phyloP scores from a whole-genome alignment of 2,888 invertebrate genomes.

The Drosophila eohydei region DNA sequence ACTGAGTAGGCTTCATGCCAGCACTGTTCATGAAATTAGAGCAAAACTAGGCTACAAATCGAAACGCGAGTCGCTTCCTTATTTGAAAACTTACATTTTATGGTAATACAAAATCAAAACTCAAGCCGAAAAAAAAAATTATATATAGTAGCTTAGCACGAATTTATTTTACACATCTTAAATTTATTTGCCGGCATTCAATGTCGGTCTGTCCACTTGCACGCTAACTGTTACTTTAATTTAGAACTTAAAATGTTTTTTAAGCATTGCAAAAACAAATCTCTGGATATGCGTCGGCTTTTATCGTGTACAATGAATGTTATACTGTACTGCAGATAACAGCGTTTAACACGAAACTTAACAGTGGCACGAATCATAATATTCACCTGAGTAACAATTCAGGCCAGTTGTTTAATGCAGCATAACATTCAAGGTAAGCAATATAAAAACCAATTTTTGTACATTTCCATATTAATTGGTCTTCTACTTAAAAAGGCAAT shows the following conservation, averaged over 20 bases:
- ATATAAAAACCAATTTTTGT: not conserved
- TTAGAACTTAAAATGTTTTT: conserved; percentile 4
- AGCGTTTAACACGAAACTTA: not conserved
- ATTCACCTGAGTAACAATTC: not conserved
- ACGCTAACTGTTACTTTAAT: conserved; percentile 6
- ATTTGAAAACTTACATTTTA: conserved; percentile 20
- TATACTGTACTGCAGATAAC: conserved; percentile 5
- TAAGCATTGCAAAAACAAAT: conserved; percentile 23
- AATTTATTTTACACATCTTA: conserved; percentile 20
- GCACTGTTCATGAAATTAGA: conserved; percentile 1
- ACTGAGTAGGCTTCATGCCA: conserved; percentile 49
- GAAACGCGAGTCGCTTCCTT: conserved; percentile 6
- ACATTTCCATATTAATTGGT: too few relatives aligned
- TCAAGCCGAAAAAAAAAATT: conserved; percentile 1
- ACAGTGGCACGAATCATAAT: conserved; percentile 25
- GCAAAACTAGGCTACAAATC: not conserved
- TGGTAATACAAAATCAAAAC: conserved; percentile 10
- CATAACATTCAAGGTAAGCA: not conserved
- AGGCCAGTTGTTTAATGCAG: not conserved
- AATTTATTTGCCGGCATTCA: conserved; percentile 12
- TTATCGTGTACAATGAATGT: conserved; percentile 11
- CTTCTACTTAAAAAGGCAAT: not conserved
- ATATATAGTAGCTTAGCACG: conserved; percentile 15
- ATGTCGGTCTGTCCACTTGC: conserved; percentile 8
- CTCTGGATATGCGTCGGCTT: conserved; percentile 15